These are phyloP conservation scores for Caenorhabditis virilis DNA, from an alignment of 2,888 invertebrate species.

Conservation along the genomic window DNA sequence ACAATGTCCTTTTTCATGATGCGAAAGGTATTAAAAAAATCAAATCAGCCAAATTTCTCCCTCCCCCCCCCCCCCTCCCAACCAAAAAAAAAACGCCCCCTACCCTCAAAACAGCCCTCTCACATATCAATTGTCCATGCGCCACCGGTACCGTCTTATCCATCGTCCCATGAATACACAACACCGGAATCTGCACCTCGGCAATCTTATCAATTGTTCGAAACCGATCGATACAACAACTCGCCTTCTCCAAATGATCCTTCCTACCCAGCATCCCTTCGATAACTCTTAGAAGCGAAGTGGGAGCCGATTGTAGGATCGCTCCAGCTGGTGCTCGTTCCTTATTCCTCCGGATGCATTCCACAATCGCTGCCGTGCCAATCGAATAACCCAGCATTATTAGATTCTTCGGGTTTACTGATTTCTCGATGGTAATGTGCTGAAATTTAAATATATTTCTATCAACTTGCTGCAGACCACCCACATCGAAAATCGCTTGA, in stretches of 20 bases:
- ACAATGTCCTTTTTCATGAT: too few relatives aligned
- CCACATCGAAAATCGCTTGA: slow-evolving; percentile 42
- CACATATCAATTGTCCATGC: slow-evolving; percentile 48
- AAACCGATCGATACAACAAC: slow-evolving; percentile 48
- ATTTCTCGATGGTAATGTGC: slow-evolving; percentile 30
- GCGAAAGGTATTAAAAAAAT: slow-evolving; percentile 1
- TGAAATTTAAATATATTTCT: slow-evolving; percentile 5
- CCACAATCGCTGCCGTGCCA: slow-evolving; percentile 53
- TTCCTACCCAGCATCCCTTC: slow-evolving; percentile 25
- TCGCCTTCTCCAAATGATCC: slow-evolving; percentile 18
- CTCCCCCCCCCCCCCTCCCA: too few relatives aligned
- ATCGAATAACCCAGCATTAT: slow-evolving; percentile 55
- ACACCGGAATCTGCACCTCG: slow-evolving; percentile 41
- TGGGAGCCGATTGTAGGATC: slow-evolving; percentile 53
- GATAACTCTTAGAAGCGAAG: slow-evolving; percentile 46
- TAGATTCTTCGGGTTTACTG: slow-evolving; percentile 38
- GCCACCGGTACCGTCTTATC: slow-evolving; percentile 52
- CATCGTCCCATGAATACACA: slow-evolving; percentile 55
- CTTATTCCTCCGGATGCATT: slow-evolving; percentile 6
- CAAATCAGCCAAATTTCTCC: too few relatives aligned
- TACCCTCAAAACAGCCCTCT: slow-evolving; percentile 19
- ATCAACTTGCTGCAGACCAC: background rate
- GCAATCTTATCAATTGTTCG: slow-evolving; percentile 48
- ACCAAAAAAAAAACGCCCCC: too few relatives aligned
- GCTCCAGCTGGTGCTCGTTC: slow-evolving; percentile 39